These are phyloP conservation scores for Coreius guichenoti DNA, from an alignment of 2,797 vertebrate genomes.

Conservation along the genomic window DNA sequence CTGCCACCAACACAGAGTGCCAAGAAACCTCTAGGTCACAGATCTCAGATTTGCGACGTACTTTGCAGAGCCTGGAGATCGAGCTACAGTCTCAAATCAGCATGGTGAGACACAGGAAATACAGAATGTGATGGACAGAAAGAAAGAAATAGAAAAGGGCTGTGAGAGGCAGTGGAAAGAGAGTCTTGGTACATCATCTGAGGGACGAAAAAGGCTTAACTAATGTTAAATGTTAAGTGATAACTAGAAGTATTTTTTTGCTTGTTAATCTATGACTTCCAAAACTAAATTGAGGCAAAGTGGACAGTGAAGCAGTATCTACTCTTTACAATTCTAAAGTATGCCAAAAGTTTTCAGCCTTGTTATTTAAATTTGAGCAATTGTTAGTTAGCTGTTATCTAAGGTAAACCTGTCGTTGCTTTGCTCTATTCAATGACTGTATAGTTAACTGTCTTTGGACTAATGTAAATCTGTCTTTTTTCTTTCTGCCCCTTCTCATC, in stretches of 20 bases:
- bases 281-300: neutral
- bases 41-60: constrained; percentile 85
- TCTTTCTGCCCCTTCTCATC: neutral
- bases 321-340: neutral
- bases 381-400: neutral
- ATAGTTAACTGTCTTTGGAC: neutral
- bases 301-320: neutral
- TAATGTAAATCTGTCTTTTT: neutral
- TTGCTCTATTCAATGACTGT: neutral
- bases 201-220: neutral
- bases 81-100: constrained; percentile 90
- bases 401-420: neutral
- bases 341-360: neutral
- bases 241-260: neutral
- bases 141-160: neutral
- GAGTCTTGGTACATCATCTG: constrained; percentile 23
- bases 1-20: constrained; percentile 73
- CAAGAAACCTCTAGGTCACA: constrained; percentile 83
- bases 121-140: neutral
- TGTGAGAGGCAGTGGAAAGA: neutral
- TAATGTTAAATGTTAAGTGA: neutral
- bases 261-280: neutral
- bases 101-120: constrained; percentile 78
- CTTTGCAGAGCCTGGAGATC: constrained; percentile 90
- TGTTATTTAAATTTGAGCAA: neutral